Percentiles rank a stretch among this genome's conserved stretches.
phyloP scores from a whole-genome alignment of 2,113 vertebrate species.

The Motacilla tschutschensis region DNA sequence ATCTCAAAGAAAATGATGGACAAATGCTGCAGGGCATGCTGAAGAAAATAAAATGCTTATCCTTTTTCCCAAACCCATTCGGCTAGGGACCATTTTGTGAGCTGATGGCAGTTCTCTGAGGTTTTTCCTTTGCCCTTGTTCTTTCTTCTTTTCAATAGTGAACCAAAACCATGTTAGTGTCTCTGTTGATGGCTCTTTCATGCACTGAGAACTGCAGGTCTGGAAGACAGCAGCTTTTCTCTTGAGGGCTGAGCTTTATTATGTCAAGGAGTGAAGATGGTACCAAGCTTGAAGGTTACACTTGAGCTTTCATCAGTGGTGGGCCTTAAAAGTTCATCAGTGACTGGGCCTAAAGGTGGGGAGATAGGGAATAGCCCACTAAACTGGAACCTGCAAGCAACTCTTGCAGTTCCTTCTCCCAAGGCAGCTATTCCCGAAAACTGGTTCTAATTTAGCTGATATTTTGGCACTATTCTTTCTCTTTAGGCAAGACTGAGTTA shows the following conservation, averaged over 20 bases:
- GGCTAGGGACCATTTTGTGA: background rate
- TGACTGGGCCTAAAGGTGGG: background rate
- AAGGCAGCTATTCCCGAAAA: background rate
- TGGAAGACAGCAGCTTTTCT: background rate
- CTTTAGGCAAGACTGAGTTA: background rate
- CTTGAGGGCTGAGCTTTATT: background rate
- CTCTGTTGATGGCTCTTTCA: background rate
- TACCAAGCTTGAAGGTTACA: background rate
- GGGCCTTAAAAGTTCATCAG: background rate
- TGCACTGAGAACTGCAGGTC: background rate
- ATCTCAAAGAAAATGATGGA: constrained; percentile 34
- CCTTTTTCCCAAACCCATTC: background rate
- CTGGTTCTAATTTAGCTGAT: background rate
- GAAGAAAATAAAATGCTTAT: background rate
- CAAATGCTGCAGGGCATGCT: constrained; percentile 30
- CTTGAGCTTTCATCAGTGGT: background rate
- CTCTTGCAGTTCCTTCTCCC: background rate
- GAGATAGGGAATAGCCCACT: background rate
- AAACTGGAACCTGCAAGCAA: background rate
- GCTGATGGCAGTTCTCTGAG: background rate
- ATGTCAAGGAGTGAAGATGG: background rate
- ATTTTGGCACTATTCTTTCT: background rate
- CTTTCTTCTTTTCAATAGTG: background rate
- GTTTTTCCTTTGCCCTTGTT: background rate
- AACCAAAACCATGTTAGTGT: background rate